Conservation (phyloP, 2,888 invertebrate species). For the Hymenopus coronatus region DNA sequence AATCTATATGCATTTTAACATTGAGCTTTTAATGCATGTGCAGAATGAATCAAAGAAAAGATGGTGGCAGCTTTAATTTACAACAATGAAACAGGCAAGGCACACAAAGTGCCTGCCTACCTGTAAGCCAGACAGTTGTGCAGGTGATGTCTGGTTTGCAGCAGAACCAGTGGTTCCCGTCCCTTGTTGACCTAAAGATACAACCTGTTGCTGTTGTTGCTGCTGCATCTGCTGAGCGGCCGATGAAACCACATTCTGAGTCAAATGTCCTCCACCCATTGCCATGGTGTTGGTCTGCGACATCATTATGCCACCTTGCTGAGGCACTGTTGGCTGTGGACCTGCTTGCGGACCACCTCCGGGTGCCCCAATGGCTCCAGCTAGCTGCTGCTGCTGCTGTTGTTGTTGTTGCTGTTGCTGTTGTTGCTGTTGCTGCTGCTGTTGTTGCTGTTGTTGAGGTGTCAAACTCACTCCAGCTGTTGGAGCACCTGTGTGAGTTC, state of each 20-base stretch:
- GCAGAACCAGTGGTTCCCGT: background rate
- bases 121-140: conserved; percentile 42
- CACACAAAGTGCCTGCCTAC: background rate
- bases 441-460: conserved; percentile 37
- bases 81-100: background rate
- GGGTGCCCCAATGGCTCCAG: conserved; percentile 8
- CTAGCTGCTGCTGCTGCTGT: conserved; percentile 42
- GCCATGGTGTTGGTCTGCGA: conserved; percentile 53
- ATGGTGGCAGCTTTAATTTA: background rate
- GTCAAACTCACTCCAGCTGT: conserved; percentile 2
- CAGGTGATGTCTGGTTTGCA: conserved; percentile 23
- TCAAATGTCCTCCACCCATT: conserved; percentile 60
- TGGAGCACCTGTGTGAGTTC: background rate
- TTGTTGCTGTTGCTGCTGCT: conserved; percentile 43
- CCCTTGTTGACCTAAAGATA: conserved; percentile 23
- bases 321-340: background rate
- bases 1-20: too few relatives aligned
- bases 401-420: conserved; percentile 45
- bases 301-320: conserved; percentile 50
- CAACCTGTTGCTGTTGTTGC: conserved; percentile 22
- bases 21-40: too few relatives aligned
- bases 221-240: conserved; percentile 9
- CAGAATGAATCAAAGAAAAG: background rate
- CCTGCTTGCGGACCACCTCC: conserved; percentile 16
- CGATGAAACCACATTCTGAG: conserved; percentile 42